Base-by-base conservation (phyloP, 2,888 invertebrate genomes). In the Perizoma flavofasciatum region DNA sequence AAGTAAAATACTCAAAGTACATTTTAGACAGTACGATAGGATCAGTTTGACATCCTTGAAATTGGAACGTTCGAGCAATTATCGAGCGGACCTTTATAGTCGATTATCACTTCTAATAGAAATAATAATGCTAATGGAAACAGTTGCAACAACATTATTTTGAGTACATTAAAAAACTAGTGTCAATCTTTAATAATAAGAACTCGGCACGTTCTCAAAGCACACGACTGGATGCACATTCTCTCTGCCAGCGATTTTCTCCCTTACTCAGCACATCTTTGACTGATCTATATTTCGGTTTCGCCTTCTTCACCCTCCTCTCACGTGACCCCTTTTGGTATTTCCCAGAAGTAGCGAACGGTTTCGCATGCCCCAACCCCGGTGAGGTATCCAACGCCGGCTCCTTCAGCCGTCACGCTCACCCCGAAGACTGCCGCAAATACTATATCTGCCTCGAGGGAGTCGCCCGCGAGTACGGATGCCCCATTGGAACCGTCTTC, bases 401-500 rank as follows among this genome's bases (percentile, higher is more conserved):
- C 65, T 96, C 97, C 67, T 98, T 98, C 95, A 97, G 97, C 74
- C 95, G 98, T 82, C 98, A 98, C 90, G 97, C 98, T 61, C 98
- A 98, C 89, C 98, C 98, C 41, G 97, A 97, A 71, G 97, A 97
- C 89, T 97, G 97, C 94, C 95, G 98, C 79, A 98, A 98, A 86
- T 98, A 98, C 93, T 98, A 97, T 94, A 97, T 98, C 89, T 98
- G 98, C 84, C 88, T 98, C 68, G 98, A 98, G 87, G 96, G 97
- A 71, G 95, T 95, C 61, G 97, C 98, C 68, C 95, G 98, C 72
- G 98, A 98, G 88, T 98, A 98, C 88, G 98, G 98, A 69, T 98
- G 98, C 93, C 98, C 98, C 79, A 97, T 98, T 82, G 98, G 98
- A 59, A 98, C 98, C 59, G 98, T 98, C 54, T 98, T 98, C 95